phyloP scores from a whole-genome alignment of 2,888 invertebrate genomes.

The Abscondita cerata region DNA sequence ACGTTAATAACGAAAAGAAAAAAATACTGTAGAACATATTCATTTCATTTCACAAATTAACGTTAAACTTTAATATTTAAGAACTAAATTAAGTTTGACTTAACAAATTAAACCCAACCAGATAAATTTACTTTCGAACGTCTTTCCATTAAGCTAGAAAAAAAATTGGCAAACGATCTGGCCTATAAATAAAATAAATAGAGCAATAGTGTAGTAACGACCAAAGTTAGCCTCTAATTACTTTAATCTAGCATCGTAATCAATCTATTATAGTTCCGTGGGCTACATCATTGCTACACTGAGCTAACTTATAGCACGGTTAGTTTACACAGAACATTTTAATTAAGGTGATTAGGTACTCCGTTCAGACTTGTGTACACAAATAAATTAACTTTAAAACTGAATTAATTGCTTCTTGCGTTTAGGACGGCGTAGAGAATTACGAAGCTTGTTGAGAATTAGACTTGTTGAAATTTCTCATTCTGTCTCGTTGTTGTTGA shows the following conservation, averaged over 20 bases:
- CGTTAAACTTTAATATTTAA: too few relatives aligned
- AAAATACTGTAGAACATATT: too few relatives aligned
- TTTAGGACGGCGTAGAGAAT: slow-evolving; percentile 53
- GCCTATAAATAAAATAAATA: slow-evolving; percentile 49
- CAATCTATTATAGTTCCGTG: slow-evolving; percentile 47
- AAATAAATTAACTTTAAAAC: slow-evolving; percentile 61
- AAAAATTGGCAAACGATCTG: slow-evolving; percentile 1
- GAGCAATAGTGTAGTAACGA: slow-evolving; percentile 56
- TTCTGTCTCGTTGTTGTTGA: slow-evolving; percentile 45
- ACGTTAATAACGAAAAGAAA: too few relatives aligned
- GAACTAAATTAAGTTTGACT: too few relatives aligned
- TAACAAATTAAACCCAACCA: too few relatives aligned
- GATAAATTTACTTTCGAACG: too few relatives aligned
- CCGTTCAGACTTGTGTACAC: slow-evolving; percentile 55
- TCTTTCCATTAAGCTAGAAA: too few relatives aligned
- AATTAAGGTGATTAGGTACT: slow-evolving; percentile 61
- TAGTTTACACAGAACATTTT: slow-evolving; percentile 54
- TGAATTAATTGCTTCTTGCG: slow-evolving; percentile 60
- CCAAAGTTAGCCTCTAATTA: slow-evolving; percentile 58
- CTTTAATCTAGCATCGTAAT: slow-evolving; percentile 55
- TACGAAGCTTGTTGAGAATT: slow-evolving; percentile 52
- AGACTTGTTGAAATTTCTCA: slow-evolving; percentile 55
- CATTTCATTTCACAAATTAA: too few relatives aligned
- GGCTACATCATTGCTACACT: slow-evolving; percentile 21
- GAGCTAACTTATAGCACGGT: slow-evolving; percentile 46